A percentile compares a stretch with the other conserved stretches of the same genome.
These are phyloP conservation scores for Crypturellus undulatus DNA, from an alignment of 2,113 vertebrate genomes.

Conservation along the genomic window DNA sequence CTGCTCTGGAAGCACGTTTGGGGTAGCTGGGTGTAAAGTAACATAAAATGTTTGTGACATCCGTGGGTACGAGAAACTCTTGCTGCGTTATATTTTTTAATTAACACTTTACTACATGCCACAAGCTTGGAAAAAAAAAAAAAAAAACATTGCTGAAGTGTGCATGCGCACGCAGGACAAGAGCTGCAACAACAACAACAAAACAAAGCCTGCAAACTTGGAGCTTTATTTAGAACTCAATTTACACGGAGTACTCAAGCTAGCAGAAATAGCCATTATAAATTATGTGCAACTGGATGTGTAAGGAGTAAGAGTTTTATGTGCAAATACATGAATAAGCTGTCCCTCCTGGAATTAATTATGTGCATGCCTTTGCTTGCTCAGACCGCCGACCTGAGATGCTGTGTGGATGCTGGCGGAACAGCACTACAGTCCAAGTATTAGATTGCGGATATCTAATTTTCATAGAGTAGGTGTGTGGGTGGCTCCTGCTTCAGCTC, in stretches of 20 bases:
- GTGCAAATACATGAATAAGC: constrained; percentile 13
- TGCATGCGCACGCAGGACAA: background rate
- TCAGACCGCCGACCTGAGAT: constrained; percentile 31
- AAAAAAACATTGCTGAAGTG: background rate
- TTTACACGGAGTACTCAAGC: background rate
- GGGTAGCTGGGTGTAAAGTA: background rate
- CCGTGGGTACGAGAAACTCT: constrained; percentile 14
- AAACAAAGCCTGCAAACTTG: constrained; percentile 4
- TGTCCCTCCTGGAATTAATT: constrained; percentile 55
- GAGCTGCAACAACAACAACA: background rate
- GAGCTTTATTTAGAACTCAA: constrained; percentile 47
- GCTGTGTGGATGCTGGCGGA: constrained; percentile 4
- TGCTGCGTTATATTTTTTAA: constrained; percentile 25
- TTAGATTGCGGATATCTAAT: constrained; percentile 23
- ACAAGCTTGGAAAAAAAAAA: background rate
- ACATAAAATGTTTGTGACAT: constrained; percentile 7
- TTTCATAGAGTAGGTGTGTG: constrained; percentile 32
- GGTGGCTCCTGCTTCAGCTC: constrained; percentile 29
- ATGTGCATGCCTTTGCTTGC: constrained; percentile 41
- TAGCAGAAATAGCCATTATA: constrained; percentile 30
- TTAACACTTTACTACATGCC: background rate
- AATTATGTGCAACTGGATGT: constrained; percentile 41
- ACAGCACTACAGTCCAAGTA: constrained; percentile 5
- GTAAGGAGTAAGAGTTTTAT: constrained; percentile 15
- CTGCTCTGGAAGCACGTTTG: background rate